Evolutionary conservation across 2,888 invertebrate genomes (phyloP).

Genomic region (Habroteleia sp.): DNA sequence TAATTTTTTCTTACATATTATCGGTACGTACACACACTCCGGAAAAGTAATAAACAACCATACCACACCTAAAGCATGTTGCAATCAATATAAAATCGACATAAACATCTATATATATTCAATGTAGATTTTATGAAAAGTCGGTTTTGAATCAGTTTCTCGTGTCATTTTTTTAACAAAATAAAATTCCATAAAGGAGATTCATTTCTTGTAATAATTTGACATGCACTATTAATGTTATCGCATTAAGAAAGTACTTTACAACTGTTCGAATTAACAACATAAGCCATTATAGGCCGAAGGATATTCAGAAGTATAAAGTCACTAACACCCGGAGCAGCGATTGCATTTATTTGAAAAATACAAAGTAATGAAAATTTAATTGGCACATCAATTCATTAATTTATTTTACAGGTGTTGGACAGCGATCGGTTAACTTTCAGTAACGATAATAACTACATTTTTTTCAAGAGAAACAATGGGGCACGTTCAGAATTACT

Average conservation of each 20-base stretch:
- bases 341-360: slow-evolving; percentile 36
- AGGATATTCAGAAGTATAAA: slow-evolving; percentile 14
- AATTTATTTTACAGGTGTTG: slow-evolving; percentile 28
- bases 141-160: too few species aligned
- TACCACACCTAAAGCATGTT: too few species aligned
- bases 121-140: too few species aligned
- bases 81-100: too few species aligned
- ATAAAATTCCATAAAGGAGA: too few species aligned
- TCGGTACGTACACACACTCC: too few species aligned
- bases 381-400: slow-evolving; percentile 34
- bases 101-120: too few species aligned
- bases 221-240: slow-evolving; percentile 17
- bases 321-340: not conserved
- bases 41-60: too few species aligned
- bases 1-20: too few species aligned
- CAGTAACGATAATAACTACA: slow-evolving; percentile 17
- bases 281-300: slow-evolving; percentile 17
- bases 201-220: too few species aligned
- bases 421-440: slow-evolving; percentile 8
- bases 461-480: slow-evolving; percentile 13
- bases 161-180: too few species aligned
- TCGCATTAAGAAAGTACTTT: slow-evolving; percentile 24
- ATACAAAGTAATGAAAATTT: slow-evolving; percentile 34
- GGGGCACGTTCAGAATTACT: slow-evolving; percentile 13
- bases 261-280: slow-evolving; percentile 36